Evolutionary conservation across 2,888 invertebrate species (phyloP).

Genomic region (Drosophila nigricruria): DNA sequence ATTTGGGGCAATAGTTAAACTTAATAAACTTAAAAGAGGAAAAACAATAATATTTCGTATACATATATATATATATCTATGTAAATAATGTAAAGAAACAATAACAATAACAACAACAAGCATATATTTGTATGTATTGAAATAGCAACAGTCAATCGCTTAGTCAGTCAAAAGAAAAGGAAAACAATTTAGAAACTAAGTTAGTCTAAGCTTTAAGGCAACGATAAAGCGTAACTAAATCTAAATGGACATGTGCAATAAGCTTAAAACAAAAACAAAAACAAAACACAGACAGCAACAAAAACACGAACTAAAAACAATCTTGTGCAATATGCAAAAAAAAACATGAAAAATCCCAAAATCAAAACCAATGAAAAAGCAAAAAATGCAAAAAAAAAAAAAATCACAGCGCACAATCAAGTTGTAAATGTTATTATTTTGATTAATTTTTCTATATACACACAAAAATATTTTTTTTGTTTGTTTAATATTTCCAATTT

Average conservation of each 20-base stretch:
- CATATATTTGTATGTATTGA: slow-evolving; percentile 21
- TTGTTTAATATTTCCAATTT: slow-evolving; percentile 8
- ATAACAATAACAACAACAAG: not conserved
- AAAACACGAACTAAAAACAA: slow-evolving; percentile 6
- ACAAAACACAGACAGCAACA: slow-evolving; percentile 20
- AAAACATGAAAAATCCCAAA: slow-evolving; percentile 32
- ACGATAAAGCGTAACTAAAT: slow-evolving; percentile 36
- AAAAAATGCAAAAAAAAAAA: slow-evolving; percentile 2
- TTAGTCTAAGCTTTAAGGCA: slow-evolving; percentile 39
- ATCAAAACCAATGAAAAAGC: slow-evolving; percentile 18
- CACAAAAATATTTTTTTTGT: slow-evolving; percentile 8
- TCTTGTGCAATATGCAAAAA: slow-evolving; percentile 42
- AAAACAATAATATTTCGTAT: slow-evolving; percentile 12
- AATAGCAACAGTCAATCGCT: slow-evolving; percentile 58
- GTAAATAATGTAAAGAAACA: slow-evolving; percentile 22
- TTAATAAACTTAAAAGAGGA: slow-evolving; percentile 47
- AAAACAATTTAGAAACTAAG: slow-evolving; percentile 38
- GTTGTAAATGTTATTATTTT: slow-evolving; percentile 19
- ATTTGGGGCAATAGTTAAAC: slow-evolving; percentile 61
- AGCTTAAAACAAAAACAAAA: slow-evolving; percentile 27
- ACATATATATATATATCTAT: slow-evolving; percentile 9
- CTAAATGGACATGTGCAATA: slow-evolving; percentile 59
- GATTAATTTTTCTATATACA: not conserved
- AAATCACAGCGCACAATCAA: slow-evolving; percentile 48
- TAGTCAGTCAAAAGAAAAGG: slow-evolving; percentile 52